Evolutionary conservation across 2,888 invertebrate species (phyloP).

Genomic region (Itoplectis maculator): DNA sequence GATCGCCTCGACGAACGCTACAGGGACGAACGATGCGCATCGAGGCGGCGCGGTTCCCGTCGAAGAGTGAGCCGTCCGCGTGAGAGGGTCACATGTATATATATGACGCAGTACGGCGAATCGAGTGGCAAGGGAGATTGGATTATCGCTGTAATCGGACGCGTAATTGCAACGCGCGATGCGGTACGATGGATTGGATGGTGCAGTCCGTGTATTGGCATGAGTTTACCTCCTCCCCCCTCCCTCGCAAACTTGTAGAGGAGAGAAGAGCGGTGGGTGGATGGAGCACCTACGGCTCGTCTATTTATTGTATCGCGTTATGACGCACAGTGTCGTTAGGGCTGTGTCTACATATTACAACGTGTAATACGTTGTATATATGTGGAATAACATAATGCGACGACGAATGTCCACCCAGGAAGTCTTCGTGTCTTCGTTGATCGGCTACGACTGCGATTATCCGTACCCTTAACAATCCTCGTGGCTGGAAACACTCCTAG

Average conservation of each 20-base stretch:
- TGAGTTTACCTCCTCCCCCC: neutral
- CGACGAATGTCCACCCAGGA: neutral
- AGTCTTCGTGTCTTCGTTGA: neutral
- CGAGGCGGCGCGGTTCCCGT: too few relatives aligned
- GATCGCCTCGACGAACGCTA: too few relatives aligned
- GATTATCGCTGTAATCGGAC: slow-evolving; percentile 48
- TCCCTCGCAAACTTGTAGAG: neutral
- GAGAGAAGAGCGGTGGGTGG: neutral
- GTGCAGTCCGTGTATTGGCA: slow-evolving; percentile 3
- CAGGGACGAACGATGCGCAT: too few relatives aligned
- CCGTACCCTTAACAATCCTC: neutral
- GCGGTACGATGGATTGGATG: slow-evolving; percentile 33
- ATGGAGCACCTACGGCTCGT: neutral
- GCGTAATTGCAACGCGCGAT: slow-evolving; percentile 39
- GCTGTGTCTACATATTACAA: too few relatives aligned
- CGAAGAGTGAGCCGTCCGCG: too few relatives aligned
- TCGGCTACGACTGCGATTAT: slow-evolving; percentile 17
- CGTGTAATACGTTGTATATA: slow-evolving; percentile 15
- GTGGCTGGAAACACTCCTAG: neutral
- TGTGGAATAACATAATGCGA: slow-evolving; percentile 1
- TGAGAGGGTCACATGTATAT: neutral
- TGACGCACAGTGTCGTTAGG: neutral
- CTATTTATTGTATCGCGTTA: slow-evolving; percentile 26
- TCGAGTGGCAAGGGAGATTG: slow-evolving; percentile 27
- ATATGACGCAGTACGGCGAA: slow-evolving; percentile 14